Percentiles rank a stretch among this genome's conserved stretches.
These are phyloP conservation scores for Ectropis crepuscularia DNA, from an alignment of 2,888 invertebrate genomes.

Conservation along the genomic window DNA sequence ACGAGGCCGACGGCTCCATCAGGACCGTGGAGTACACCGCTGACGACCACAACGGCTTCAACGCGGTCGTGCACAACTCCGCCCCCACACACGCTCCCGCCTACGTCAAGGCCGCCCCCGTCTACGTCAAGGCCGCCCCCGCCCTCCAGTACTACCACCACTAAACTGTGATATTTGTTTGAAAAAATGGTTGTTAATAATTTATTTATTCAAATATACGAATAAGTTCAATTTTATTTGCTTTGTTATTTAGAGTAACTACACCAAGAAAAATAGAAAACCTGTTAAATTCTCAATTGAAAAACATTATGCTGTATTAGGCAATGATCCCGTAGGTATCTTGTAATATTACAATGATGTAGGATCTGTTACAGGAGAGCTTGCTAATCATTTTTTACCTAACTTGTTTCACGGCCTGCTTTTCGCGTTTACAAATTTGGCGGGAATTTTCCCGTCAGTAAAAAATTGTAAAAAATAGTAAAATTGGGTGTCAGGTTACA, in stretches of 20 bases:
- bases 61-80: slow-evolving; percentile 69
- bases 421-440: no score
- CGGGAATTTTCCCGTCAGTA: no score
- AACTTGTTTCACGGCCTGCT: no score
- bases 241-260: background rate
- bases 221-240: slow-evolving; percentile 22
- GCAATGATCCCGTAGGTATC: no score
- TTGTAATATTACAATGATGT: no score
- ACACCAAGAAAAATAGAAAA: no score
- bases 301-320: no score
- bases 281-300: no score
- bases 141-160: slow-evolving; percentile 66
- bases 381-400: no score
- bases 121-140: slow-evolving; percentile 61
- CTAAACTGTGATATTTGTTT: slow-evolving; percentile 40
- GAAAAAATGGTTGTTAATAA: slow-evolving; percentile 47
- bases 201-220: slow-evolving; percentile 60
- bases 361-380: no score
- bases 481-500: no score
- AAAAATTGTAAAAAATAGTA: no score
- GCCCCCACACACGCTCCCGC: slow-evolving; percentile 65
- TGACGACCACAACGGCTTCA: slow-evolving; percentile 80
- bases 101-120: slow-evolving; percentile 54
- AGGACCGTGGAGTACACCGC: slow-evolving; percentile 83
- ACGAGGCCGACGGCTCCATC: slow-evolving; percentile 83